A percentile compares a stretch with the other conserved stretches of the same genome.
Conservation (phyloP, 2,797 vertebrate species). For the Trachurus trachurus region DNA sequence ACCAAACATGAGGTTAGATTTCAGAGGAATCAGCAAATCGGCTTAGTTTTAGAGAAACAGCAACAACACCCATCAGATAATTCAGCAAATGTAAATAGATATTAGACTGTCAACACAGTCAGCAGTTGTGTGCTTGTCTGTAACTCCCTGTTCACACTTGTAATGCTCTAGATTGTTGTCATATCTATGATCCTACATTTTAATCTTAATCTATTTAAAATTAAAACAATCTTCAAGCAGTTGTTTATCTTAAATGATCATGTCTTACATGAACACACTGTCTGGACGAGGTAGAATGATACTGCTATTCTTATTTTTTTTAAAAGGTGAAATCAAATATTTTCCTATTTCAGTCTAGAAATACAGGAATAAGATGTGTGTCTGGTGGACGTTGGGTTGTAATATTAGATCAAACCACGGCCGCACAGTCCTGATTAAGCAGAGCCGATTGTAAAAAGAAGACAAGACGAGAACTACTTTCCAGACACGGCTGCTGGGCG, state of each 20-base stretch:
- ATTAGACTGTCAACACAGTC: not conserved
- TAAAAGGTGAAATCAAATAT: not conserved
- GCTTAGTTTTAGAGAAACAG: not conserved
- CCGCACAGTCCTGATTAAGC: not conserved
- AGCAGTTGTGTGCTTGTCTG: not conserved
- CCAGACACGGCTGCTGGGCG: too few species aligned
- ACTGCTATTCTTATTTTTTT: not conserved
- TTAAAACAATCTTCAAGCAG: not conserved
- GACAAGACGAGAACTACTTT: too few species aligned
- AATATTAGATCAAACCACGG: not conserved
- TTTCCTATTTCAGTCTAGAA: not conserved
- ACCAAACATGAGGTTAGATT: not conserved
- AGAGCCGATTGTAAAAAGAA: not conserved
- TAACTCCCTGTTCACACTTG: not conserved
- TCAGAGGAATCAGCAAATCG: not conserved
- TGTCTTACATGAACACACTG: not conserved
- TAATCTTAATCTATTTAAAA: not conserved
- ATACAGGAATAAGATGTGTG: not conserved
- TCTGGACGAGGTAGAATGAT: not conserved
- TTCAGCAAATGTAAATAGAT: not conserved
- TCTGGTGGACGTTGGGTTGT: not conserved
- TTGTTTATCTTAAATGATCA: too few species aligned
- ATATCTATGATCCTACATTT: not conserved
- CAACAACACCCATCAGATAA: not conserved
- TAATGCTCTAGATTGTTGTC: not conserved